These are phyloP conservation scores for Corythornis cristatus DNA, from an alignment of 2,113 vertebrate genomes.

Conservation along the genomic window DNA sequence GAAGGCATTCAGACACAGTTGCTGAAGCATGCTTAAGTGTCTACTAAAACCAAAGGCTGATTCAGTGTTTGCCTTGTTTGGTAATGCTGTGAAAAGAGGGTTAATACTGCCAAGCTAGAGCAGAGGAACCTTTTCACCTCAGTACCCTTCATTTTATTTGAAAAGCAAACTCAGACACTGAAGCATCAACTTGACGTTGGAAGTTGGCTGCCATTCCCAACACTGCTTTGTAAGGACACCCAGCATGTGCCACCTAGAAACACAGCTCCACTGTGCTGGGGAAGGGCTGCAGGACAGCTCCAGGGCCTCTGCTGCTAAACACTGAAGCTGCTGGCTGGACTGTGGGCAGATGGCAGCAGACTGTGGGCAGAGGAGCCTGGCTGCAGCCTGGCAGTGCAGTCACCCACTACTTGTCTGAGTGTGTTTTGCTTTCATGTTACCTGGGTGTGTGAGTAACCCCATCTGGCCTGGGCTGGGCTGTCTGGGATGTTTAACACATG, in stretches of 20 bases:
- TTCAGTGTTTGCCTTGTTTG: conserved; percentile 6
- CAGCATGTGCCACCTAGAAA: background rate
- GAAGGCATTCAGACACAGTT: background rate
- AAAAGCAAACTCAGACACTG: background rate
- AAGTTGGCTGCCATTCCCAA: background rate
- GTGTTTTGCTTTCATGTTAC: background rate
- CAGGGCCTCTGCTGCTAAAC: background rate
- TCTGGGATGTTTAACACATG: fast-evolving
- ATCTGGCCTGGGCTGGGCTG: background rate
- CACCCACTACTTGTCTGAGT: background rate
- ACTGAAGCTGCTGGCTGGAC: background rate
- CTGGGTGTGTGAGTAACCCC: background rate
- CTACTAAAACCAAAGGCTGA: conserved; percentile 12
- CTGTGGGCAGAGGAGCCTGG: background rate
- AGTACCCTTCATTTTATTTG: background rate
- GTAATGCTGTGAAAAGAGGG: background rate
- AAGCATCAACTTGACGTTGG: background rate
- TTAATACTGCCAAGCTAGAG: background rate
- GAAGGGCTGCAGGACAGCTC: fast-evolving
- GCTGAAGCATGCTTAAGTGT: background rate
- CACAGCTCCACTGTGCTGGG: background rate
- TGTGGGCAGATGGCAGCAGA: background rate
- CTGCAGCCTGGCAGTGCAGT: background rate
- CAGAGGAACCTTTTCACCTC: conserved; percentile 1
- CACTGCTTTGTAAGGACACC: no score